Evolutionary conservation across 92 coral and sea anemone genomes (phyloP), one percentile per base, ranked within the genome.

Genomic region (Diadumene lineata): DNA sequence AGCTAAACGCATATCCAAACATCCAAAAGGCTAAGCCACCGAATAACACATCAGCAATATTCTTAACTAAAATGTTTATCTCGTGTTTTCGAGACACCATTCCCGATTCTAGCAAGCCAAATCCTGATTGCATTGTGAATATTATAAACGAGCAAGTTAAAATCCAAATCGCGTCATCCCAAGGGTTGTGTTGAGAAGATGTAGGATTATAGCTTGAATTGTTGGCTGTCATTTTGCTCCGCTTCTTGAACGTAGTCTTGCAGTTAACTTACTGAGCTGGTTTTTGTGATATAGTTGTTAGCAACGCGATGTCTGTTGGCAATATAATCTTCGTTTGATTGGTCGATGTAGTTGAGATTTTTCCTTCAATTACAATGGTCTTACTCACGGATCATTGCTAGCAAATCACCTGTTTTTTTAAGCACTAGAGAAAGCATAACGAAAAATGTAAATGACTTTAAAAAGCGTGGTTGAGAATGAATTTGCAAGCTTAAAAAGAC

Each of bases 111-210:
- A 85, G 64, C 0, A 85, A 44, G 22, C 89, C 89, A 67, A 85
- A 85, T 6, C 89, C 89, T 23, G 82, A 74, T 68, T 85, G 89
- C 89, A 85, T 85, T 29, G 89, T 85, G 65, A 85, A 85, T 29
- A 85, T 85, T 17, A 85, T 85, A 62, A 85, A 85, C 16, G 89
- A 77, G 50, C 89, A 85, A 0, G 89, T 85, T 57, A 85, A 46
- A 32, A 85, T 85, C 89, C 89, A 85, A 0, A 85, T 82, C 0
- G 89, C 89, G 27, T 85, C 89, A n/a, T 85, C 89, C 89, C 89
- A 85, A 27, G 85, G 85, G 32, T 85, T 85, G 4, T 85, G 89
- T 27, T 43, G 25, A 0, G 68, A 27, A 7, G 29, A 11, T 22
- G 74, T 22, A 9, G 80, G 56, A 9, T 43, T 19, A 53, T 9